Evolutionary conservation across 2,113 vertebrate genomes (phyloP).

Genomic region (Amazona vittata): DNA sequence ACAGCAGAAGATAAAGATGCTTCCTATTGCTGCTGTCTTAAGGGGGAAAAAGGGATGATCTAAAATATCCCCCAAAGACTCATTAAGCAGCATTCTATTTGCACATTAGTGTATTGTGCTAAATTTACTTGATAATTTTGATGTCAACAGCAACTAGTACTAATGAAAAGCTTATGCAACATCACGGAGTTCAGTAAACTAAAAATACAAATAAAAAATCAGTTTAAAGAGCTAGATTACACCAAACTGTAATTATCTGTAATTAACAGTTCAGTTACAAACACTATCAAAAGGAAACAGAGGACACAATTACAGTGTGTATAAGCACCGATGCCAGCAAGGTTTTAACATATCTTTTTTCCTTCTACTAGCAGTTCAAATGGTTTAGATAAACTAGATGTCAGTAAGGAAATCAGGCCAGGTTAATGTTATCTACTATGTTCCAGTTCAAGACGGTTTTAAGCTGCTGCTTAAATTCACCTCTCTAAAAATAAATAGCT

Average conservation of each 20-base stretch:
- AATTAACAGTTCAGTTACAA: constrained; percentile 6
- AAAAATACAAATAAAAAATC: not conserved
- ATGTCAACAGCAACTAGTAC: constrained; percentile 64
- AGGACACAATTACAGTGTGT: not conserved
- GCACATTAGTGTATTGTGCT: constrained; percentile 60
- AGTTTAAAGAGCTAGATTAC: not conserved
- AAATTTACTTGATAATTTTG: constrained; percentile 67
- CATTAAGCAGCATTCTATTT: constrained; percentile 69
- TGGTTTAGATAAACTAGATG: not conserved
- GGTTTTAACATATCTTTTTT: not conserved
- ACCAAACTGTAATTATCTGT: not conserved
- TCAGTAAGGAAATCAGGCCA: not conserved
- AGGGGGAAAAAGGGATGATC: not conserved
- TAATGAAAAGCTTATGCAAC: constrained; percentile 71
- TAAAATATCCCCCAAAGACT: constrained; percentile 69
- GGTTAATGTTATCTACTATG: not conserved
- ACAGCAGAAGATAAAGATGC: not conserved
- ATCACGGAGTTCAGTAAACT: not conserved
- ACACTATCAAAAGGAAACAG: not conserved
- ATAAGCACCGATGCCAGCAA: not conserved
- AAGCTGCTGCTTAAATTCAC: not conserved
- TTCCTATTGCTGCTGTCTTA: not conserved
- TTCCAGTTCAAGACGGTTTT: not conserved
- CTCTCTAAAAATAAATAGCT: not conserved
- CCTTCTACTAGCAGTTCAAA: not conserved